A percentile compares a stretch with the other conserved stretches of the same genome.
These are phyloP conservation scores for Nephrocerus scutellatus DNA, from an alignment of 2,888 invertebrate genomes.

Conservation along the genomic window DNA sequence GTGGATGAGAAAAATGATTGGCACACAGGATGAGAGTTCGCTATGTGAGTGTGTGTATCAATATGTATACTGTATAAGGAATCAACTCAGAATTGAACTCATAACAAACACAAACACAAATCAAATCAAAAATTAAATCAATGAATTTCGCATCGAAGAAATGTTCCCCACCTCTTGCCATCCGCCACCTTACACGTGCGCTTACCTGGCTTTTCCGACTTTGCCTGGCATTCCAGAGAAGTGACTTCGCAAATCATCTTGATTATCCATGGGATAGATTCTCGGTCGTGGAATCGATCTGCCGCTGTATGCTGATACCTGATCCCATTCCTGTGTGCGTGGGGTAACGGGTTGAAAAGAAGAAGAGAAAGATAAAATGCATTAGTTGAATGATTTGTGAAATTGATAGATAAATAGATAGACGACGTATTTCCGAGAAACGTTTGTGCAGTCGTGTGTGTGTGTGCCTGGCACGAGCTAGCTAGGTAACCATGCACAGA, in stretches of 20 bases:
- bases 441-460: too few species aligned
- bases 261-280: conserved; percentile 68
- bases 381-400: too few species aligned
- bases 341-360: too few species aligned
- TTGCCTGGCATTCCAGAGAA: conserved; percentile 62
- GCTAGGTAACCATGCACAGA: too few species aligned
- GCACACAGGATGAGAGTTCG: conserved; percentile 2
- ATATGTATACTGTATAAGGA: conserved; percentile 15
- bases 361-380: too few species aligned
- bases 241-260: conserved; percentile 71
- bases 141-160: background rate
- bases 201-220: conserved; percentile 48
- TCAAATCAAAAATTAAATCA: conserved; percentile 4
- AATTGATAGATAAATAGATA: too few species aligned
- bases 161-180: background rate
- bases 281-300: conserved; percentile 83
- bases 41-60: conserved; percentile 10
- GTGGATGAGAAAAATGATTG: conserved; percentile 7
- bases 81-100: conserved; percentile 22
- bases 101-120: conserved; percentile 18
- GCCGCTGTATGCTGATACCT: conserved; percentile 84
- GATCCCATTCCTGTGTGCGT: conserved; percentile 77
- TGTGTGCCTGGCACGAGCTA: too few species aligned
- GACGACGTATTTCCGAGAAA: too few species aligned
- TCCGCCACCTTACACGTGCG: conserved; percentile 6